Conservation (phyloP, 2,888 invertebrate species). For the Acholoe squamosa region DNA sequence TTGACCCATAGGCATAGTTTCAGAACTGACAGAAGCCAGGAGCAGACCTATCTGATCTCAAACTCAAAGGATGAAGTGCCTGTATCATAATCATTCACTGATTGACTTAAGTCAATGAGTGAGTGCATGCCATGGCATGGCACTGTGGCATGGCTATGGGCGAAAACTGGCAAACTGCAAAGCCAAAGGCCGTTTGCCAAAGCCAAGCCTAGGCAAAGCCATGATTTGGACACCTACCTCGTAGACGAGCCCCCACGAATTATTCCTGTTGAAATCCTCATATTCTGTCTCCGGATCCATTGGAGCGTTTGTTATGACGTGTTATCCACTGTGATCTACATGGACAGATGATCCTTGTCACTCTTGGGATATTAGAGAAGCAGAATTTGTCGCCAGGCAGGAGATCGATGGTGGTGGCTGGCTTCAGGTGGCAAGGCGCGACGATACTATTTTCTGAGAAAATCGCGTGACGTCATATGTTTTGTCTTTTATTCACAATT, state of each 20-base stretch:
- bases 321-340: conserved; percentile 58
- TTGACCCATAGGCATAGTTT: no score
- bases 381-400: neutral
- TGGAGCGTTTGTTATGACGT: conserved; percentile 24
- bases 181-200: neutral
- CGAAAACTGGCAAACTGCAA: no score
- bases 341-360: conserved; percentile 46
- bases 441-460: neutral
- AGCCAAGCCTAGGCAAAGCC: no score
- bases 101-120: no score
- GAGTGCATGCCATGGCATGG: no score
- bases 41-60: neutral
- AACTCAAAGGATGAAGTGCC: neutral
- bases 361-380: neutral
- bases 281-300: conserved; percentile 67
- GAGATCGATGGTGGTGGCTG: neutral
- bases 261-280: conserved; percentile 60
- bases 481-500: no score
- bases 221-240: conserved; percentile 53
- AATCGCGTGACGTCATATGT: neutral
- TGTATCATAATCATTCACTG: no score
- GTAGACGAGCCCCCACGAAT: conserved; percentile 65
- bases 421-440: neutral
- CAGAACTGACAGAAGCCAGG: neutral
- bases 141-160: no score